These are phyloP conservation scores for Metallyticus violacea DNA, from an alignment of 2,888 invertebrate species.

Conservation along the genomic window DNA sequence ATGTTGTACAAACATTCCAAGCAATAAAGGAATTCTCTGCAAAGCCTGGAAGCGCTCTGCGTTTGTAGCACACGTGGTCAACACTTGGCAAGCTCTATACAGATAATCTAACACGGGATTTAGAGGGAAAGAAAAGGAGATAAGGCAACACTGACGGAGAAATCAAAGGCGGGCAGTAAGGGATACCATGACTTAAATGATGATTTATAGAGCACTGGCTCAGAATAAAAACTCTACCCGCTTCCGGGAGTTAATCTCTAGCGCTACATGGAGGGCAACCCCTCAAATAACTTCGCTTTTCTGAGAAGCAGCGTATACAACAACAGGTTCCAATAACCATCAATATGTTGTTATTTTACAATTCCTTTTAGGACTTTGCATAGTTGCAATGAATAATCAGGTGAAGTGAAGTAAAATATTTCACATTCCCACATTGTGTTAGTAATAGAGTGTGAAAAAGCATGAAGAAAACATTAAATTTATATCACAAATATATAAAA, in stretches of 20 bases:
- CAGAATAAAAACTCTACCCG: not conserved
- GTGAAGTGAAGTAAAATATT: too few relatives aligned
- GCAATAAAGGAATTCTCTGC: not conserved
- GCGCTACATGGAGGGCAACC: too few relatives aligned
- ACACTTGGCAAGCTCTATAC: not conserved
- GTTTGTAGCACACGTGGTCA: not conserved
- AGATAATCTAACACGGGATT: not conserved
- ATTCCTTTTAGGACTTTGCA: too few relatives aligned
- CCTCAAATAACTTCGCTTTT: not conserved
- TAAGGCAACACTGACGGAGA: not conserved
- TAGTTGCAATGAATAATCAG: too few relatives aligned
- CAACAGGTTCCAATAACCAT: too few relatives aligned
- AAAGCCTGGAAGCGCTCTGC: too few relatives aligned
- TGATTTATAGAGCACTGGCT: not conserved
- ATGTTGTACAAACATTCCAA: not conserved
- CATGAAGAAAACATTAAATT: too few relatives aligned
- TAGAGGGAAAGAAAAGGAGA: not conserved
- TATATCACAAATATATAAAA: too few relatives aligned
- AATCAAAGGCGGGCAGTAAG: not conserved
- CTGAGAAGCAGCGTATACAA: not conserved
- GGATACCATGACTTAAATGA: not conserved
- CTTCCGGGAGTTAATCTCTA: not conserved
- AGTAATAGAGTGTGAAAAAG: too few relatives aligned
- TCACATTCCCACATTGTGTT: too few relatives aligned
- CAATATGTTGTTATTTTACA: too few relatives aligned